phyloP scores from a whole-genome alignment of 1,140 invertebrate species.

The Pomacea maculata region DNA sequence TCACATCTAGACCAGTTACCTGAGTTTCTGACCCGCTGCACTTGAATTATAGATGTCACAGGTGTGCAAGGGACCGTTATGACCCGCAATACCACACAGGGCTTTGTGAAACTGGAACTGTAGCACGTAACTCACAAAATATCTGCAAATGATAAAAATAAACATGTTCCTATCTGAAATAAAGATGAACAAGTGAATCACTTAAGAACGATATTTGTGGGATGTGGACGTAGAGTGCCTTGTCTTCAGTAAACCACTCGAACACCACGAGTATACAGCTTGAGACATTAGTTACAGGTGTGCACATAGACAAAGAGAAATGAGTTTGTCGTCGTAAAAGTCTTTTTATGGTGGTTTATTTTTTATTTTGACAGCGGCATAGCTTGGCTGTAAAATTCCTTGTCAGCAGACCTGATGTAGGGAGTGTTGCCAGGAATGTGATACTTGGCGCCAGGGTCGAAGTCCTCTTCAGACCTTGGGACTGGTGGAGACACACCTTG shows the following conservation, averaged over 20 bases:
- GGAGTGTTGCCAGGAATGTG: conserved; percentile 54
- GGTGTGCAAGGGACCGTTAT: conserved; percentile 67
- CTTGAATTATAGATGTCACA: conserved; percentile 86
- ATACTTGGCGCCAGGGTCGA: conserved; percentile 61
- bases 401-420: conserved; percentile 52
- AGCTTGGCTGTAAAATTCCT: neutral
- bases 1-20: conserved; percentile 31
- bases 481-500: conserved; percentile 58
- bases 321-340: too few relatives aligned
- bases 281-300: too few relatives aligned
- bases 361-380: too few relatives aligned
- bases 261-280: too few relatives aligned
- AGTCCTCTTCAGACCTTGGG: conserved; percentile 44
- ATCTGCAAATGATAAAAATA: conserved; percentile 70
- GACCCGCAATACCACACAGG: conserved; percentile 80
- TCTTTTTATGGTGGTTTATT: too few relatives aligned
- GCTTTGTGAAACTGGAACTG: conserved; percentile 91
- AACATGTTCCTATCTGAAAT: too few relatives aligned
- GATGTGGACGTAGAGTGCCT: too few relatives aligned
- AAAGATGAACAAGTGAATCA: too few relatives aligned
- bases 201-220: too few relatives aligned
- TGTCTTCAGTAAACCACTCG: too few relatives aligned
- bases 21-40: conserved; percentile 73
- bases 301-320: too few relatives aligned
- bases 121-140: conserved; percentile 89